Percentiles rank a stretch among this genome's conserved stretches.
These are phyloP conservation scores for Ypsolopha scabrella DNA, from an alignment of 2,888 invertebrate species.

Conservation along the genomic window DNA sequence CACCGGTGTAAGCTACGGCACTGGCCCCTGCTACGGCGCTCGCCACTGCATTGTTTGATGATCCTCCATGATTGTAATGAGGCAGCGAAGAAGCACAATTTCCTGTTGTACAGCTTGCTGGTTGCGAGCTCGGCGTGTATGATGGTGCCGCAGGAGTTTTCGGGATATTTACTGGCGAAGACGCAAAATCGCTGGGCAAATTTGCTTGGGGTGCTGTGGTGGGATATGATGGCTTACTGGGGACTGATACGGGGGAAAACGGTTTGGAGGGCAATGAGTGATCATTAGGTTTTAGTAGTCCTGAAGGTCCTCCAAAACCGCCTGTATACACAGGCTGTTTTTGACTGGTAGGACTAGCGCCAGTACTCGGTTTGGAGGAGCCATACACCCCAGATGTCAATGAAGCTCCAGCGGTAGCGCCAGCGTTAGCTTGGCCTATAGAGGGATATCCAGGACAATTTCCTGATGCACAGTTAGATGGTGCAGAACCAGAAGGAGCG, in stretches of 20 bases:
- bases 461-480: slow-evolving; percentile 6
- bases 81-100: neutral
- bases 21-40: slow-evolving; percentile 27
- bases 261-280: slow-evolving; percentile 6
- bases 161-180: neutral
- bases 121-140: neutral
- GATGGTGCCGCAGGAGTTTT: neutral
- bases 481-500: neutral
- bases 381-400: neutral
- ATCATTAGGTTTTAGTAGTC: slow-evolving; percentile 13
- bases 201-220: neutral
- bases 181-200: neutral
- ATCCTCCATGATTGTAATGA: neutral
- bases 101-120: neutral
- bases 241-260: neutral
- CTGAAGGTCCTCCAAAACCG: slow-evolving; percentile 28
- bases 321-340: slow-evolving; percentile 25
- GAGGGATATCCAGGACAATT: slow-evolving; percentile 1
- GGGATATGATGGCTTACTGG: neutral
- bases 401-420: neutral
- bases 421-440: neutral
- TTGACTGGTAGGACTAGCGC: slow-evolving; percentile 11
- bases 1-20: slow-evolving; percentile 41
- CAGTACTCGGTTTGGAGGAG: neutral
- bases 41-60: slow-evolving; percentile 13